phyloP scores from a whole-genome alignment of 2,113 vertebrate species.

The Eptesicus fuscus region DNA sequence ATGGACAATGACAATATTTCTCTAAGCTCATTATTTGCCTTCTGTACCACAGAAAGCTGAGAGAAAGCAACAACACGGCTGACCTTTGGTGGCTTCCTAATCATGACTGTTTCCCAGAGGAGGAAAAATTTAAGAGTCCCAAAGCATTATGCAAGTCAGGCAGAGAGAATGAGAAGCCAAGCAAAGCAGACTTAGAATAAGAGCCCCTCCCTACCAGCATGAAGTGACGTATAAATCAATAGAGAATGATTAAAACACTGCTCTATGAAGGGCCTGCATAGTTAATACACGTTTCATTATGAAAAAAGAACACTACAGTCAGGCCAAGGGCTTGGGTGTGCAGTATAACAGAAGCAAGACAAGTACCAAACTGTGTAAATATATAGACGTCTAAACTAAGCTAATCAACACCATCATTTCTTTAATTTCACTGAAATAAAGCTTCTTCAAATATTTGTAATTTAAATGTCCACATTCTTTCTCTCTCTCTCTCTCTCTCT shows the following conservation, averaged over 20 bases:
- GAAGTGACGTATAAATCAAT: conserved; percentile 82
- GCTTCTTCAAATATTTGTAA: conserved; percentile 34
- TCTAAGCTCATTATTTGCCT: conserved; percentile 48
- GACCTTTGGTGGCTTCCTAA: conserved; percentile 60
- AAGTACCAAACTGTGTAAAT: not conserved
- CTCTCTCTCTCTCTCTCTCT: no score
- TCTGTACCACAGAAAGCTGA: conserved; percentile 39
- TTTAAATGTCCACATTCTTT: not conserved
- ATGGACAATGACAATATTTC: conserved; percentile 54
- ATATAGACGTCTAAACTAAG: conserved; percentile 16
- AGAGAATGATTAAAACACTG: conserved; percentile 80
- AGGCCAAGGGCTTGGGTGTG: not conserved
- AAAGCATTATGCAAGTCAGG: conserved; percentile 76
- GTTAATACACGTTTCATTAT: conserved; percentile 76
- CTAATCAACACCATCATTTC: not conserved
- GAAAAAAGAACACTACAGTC: conserved; percentile 48
- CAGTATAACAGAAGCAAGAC: not conserved
- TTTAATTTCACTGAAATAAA: conserved; percentile 17
- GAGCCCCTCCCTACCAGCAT: conserved; percentile 69
- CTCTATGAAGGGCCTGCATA: conserved; percentile 71
- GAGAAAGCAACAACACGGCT: conserved; percentile 20
- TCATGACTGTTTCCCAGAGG: conserved; percentile 25
- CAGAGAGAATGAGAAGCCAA: conserved; percentile 64
- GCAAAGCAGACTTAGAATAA: conserved; percentile 72
- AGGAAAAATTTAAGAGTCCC: conserved; percentile 36